These are phyloP conservation scores for Odontamblyopus rebecca DNA, from an alignment of 2,797 vertebrate species.

Conservation along the genomic window DNA sequence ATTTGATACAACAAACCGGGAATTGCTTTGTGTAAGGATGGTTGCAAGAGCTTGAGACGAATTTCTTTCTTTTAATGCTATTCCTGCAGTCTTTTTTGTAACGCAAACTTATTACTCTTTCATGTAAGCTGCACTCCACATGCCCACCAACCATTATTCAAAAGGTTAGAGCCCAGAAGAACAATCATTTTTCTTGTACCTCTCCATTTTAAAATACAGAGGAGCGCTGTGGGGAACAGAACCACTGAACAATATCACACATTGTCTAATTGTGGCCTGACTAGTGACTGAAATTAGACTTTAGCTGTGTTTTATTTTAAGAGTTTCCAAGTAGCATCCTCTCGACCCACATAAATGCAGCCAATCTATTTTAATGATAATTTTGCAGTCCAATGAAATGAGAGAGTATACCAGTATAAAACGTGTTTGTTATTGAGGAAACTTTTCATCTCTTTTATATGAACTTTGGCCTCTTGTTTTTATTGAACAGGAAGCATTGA, in stretches of 20 bases:
- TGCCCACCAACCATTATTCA: slow-evolving; percentile 46
- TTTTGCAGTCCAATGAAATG: not conserved
- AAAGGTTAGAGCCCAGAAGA: slow-evolving; percentile 24
- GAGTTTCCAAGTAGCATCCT: not conserved
- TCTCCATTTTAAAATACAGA: slow-evolving; percentile 21
- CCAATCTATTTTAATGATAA: slow-evolving; percentile 1
- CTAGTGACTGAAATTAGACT: not conserved
- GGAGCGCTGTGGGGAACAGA: slow-evolving; percentile 10
- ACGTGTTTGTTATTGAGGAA: not conserved
- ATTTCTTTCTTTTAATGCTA: slow-evolving; percentile 37
- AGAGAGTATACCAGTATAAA: not conserved
- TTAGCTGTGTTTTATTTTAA: not conserved
- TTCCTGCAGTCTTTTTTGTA: slow-evolving; percentile 44
- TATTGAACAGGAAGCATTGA: slow-evolving; percentile 3
- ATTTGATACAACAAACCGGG: slow-evolving; percentile 62
- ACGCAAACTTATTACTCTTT: slow-evolving; percentile 56
- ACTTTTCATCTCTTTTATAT: not conserved
- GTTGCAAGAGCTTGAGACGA: slow-evolving; percentile 40
- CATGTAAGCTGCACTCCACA: slow-evolving; percentile 29
- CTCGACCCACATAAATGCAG: not conserved
- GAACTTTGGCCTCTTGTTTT: slow-evolving; percentile 2
- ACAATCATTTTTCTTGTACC: slow-evolving; percentile 15
- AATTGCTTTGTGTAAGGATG: slow-evolving; percentile 57
- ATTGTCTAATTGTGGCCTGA: slow-evolving; percentile 4
- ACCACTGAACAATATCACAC: not conserved